Evolutionary conservation across 1,140 invertebrate genomes (phyloP).

Genomic region (Bactericera cockerelli): DNA sequence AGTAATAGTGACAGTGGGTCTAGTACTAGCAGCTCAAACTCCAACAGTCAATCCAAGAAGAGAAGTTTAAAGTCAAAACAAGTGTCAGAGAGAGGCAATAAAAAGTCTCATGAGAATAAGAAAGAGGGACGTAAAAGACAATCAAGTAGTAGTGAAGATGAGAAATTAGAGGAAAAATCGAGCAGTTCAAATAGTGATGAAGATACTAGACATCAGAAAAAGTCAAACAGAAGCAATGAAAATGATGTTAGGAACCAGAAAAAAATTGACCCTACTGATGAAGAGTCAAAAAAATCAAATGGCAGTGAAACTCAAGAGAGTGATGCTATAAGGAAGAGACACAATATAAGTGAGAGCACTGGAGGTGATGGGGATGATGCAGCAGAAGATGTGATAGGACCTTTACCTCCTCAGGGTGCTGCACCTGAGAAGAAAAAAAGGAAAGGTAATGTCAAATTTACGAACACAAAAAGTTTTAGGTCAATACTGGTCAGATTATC

Average conservation of each 20-base stretch:
- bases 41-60: background rate
- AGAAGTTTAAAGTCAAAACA: no score
- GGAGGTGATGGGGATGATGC: slow-evolving; percentile 34
- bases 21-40: background rate
- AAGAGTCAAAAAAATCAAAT: slow-evolving; percentile 9
- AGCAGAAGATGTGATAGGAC: slow-evolving; percentile 42
- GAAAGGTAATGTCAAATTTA: no score
- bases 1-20: background rate
- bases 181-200: slow-evolving; percentile 10
- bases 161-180: no score
- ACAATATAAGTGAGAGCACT: no score
- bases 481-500: no score
- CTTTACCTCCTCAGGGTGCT: slow-evolving; percentile 38
- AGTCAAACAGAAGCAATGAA: slow-evolving; percentile 21
- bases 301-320: background rate
- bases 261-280: background rate
- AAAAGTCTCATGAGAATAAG: no score
- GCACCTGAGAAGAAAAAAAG: slow-evolving; percentile 38
- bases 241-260: background rate
- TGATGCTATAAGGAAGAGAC: no score
- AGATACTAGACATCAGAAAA: slow-evolving; percentile 26
- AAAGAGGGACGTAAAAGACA: slow-evolving; percentile 19
- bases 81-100: no score
- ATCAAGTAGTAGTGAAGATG: no score
- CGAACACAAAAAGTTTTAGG: no score